Evolutionary conservation across 2,888 invertebrate genomes (phyloP).

Genomic region (Strigamia crassipes): DNA sequence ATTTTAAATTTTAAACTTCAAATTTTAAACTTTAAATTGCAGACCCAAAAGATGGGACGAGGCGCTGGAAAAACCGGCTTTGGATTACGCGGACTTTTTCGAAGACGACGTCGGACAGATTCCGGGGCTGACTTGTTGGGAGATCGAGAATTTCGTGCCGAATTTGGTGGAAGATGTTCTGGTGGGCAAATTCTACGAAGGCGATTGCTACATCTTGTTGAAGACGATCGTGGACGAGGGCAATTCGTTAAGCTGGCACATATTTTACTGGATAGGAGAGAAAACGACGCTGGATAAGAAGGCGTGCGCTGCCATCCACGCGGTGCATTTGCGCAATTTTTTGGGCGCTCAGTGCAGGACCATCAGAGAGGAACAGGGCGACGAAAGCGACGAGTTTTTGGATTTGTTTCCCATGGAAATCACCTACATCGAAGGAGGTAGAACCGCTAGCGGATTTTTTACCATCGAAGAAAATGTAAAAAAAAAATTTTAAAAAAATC

Average conservation of each 20-base stretch:
- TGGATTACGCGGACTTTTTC: conserved; percentile 97
- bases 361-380: conserved; percentile 93
- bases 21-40: too few relatives aligned
- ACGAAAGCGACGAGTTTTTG: conserved; percentile 95
- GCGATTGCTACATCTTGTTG: conserved; percentile 96
- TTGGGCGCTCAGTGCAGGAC: conserved; percentile 93
- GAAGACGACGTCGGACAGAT: conserved; percentile 91
- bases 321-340: conserved; percentile 94
- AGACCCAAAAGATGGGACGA: conserved; percentile 97
- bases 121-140: conserved; percentile 85
- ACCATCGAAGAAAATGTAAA: conserved; percentile 87
- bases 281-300: conserved; percentile 91
- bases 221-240: conserved; percentile 84
- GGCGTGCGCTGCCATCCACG: conserved; percentile 97
- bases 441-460: conserved; percentile 95
- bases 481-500: conserved; percentile 35
- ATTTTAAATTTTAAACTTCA: too few relatives aligned
- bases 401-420: conserved; percentile 87
- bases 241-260: conserved; percentile 86
- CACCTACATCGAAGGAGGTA: conserved; percentile 95
- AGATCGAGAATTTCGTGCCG: conserved; percentile 98
- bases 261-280: conserved; percentile 99
- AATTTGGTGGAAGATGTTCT: conserved; percentile 81
- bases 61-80: conserved; percentile 87
- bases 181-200: conserved; percentile 98